phyloP scores from a whole-genome alignment of 92 coral and sea anemone species.

The Zoanthus gigantus region DNA sequence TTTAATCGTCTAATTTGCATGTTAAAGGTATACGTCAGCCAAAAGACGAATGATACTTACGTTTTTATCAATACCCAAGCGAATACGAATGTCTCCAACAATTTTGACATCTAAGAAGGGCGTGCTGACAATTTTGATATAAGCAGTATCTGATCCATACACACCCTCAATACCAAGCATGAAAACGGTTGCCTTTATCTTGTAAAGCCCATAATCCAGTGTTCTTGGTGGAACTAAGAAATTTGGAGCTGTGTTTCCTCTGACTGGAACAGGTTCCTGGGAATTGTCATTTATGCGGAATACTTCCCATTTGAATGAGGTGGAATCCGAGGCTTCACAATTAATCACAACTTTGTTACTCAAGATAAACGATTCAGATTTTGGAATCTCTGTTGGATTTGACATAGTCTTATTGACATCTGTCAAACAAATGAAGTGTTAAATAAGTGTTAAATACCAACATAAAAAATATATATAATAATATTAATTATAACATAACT shows the following conservation, averaged over 20 bases:
- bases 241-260: constrained; percentile 29
- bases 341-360: constrained; percentile 55
- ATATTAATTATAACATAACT: no score
- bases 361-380: neutral
- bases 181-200: constrained; percentile 56
- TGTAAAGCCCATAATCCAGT: constrained; percentile 74
- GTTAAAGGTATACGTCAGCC: no score
- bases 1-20: no score
- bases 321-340: constrained; percentile 76
- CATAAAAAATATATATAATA: neutral
- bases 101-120: constrained; percentile 63
- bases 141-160: constrained; percentile 54
- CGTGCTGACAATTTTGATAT: constrained; percentile 66
- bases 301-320: constrained; percentile 72
- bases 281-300: constrained; percentile 39
- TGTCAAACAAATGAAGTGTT: neutral
- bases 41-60: neutral
- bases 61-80: constrained; percentile 31
- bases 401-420: neutral
- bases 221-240: constrained; percentile 46
- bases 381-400: neutral
- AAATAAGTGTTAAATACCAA: neutral
- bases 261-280: neutral
- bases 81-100: constrained; percentile 52
- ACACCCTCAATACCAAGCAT: constrained; percentile 73